Evolutionary conservation across 2,888 invertebrate genomes (phyloP).

Genomic region (Pollenia labialis): DNA sequence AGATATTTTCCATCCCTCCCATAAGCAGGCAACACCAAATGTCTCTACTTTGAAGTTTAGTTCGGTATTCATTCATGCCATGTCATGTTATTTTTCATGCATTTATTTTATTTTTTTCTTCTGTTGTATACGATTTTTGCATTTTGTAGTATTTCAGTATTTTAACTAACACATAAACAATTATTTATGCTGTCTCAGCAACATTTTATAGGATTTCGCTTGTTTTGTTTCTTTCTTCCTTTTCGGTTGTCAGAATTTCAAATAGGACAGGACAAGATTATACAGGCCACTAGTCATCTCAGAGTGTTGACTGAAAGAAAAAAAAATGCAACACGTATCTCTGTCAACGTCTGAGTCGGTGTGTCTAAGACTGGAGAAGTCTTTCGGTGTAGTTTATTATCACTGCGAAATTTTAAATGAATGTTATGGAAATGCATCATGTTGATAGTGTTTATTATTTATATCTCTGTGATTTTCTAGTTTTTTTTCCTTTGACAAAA

Average conservation of each 20-base stretch:
- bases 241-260: constrained; percentile 60
- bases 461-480: constrained; percentile 34
- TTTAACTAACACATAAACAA: constrained; percentile 60
- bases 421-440: constrained; percentile 70
- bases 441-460: constrained; percentile 67
- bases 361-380: background rate
- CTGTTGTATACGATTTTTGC: constrained; percentile 2
- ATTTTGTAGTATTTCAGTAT: constrained; percentile 29
- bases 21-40: constrained; percentile 52
- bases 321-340: constrained; percentile 63
- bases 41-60: background rate
- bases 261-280: constrained; percentile 36
- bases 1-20: background rate
- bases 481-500: constrained; percentile 2
- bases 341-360: constrained; percentile 27
- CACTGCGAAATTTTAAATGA: constrained; percentile 63
- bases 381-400: constrained; percentile 33
- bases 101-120: constrained; percentile 29
- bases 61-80: constrained; percentile 46
- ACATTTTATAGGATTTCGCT: constrained; percentile 17
- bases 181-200: constrained; percentile 66
- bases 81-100: constrained; percentile 51
- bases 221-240: background rate
- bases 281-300: constrained; percentile 38
- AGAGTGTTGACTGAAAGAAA: constrained; percentile 10